Conservation (phyloP, 2,113 vertebrate species). For the Cranoglanis bouderius region DNA sequence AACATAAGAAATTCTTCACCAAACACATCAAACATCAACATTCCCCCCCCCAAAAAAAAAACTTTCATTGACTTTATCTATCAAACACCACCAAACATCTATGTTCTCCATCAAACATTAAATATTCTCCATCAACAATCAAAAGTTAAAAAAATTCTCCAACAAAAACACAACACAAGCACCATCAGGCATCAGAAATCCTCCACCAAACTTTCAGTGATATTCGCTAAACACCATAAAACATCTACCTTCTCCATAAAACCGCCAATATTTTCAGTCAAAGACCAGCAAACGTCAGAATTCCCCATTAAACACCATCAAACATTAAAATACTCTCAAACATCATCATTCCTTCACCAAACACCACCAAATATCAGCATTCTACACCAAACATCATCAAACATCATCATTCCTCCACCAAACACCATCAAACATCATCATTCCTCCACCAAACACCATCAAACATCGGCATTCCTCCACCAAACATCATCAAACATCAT, state of each 20-base stretch:
- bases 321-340: background rate
- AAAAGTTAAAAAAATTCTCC: no score
- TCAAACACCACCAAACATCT: background rate
- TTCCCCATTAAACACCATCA: background rate
- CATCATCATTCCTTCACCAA: background rate
- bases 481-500: background rate
- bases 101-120: background rate
- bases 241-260: background rate
- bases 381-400: background rate
- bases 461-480: background rate
- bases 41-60: background rate
- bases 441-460: background rate
- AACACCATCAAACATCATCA: background rate
- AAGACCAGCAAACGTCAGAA: background rate
- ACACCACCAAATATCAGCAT: no score
- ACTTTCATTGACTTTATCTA: background rate
- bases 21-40: background rate
- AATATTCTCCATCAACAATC: no score
- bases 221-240: background rate
- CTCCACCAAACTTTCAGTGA: background rate
- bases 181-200: background rate
- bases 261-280: background rate
- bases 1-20: background rate
- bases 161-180: no score
- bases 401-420: background rate